Evolutionary conservation across 2,888 invertebrate species (phyloP).

Genomic region (Synergus japonicus): DNA sequence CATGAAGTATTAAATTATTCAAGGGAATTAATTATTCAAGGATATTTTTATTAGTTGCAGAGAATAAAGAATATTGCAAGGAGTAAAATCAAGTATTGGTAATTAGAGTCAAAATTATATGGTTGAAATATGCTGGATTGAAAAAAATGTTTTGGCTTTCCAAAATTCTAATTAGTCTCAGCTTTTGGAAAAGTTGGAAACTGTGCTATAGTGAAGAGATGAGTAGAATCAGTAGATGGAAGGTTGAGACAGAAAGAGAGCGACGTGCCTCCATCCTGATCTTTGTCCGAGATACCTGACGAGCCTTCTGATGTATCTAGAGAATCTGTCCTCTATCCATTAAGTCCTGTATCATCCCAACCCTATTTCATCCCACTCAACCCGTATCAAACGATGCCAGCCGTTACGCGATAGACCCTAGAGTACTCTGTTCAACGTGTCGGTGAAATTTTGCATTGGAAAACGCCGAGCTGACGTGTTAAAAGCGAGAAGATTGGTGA

Average conservation of each 20-base stretch:
- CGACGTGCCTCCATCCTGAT: slow-evolving; percentile 72
- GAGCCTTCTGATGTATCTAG: slow-evolving; percentile 71
- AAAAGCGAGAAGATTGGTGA: slow-evolving; percentile 34
- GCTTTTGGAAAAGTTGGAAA: slow-evolving; percentile 45
- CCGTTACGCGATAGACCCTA: slow-evolving; percentile 47
- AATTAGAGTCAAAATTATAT: too few relatives aligned
- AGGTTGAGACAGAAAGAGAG: slow-evolving; percentile 55
- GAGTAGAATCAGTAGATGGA: slow-evolving; percentile 47
- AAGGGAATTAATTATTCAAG: too few relatives aligned
- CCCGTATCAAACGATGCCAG: slow-evolving; percentile 63
- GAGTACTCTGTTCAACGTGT: slow-evolving; percentile 40
- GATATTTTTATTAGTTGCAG: too few relatives aligned
- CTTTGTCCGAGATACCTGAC: slow-evolving; percentile 67
- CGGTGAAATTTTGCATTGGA: slow-evolving; percentile 31
- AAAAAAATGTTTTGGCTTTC: too few relatives aligned
- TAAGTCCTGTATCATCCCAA: slow-evolving; percentile 69
- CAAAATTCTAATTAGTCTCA: slow-evolving; percentile 22
- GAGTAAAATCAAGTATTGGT: too few relatives aligned
- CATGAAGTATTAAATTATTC: too few relatives aligned
- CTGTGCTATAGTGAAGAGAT: slow-evolving; percentile 45
- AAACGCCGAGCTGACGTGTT: slow-evolving; percentile 27
- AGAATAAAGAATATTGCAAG: too few relatives aligned
- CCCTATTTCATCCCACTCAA: slow-evolving; percentile 51
- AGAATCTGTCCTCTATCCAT: slow-evolving; percentile 72
- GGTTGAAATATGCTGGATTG: too few relatives aligned